phyloP scores from a whole-genome alignment of 1,140 invertebrate species.

The Anthonomus grandis region DNA sequence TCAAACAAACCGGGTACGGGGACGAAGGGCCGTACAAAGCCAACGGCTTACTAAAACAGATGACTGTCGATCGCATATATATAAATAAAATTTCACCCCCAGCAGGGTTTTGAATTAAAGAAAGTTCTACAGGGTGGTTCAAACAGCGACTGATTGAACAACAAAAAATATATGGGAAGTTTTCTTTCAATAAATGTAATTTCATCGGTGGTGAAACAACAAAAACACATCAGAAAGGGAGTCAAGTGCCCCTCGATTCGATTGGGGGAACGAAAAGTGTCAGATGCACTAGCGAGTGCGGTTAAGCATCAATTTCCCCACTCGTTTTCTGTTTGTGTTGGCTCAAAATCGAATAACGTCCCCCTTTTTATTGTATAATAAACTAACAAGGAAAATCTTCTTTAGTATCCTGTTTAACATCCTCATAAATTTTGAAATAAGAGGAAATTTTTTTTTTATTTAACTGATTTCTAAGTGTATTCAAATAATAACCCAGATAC shows the following conservation, averaged over 20 bases:
- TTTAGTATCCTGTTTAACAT: no score
- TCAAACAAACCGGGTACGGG: conserved; percentile 11
- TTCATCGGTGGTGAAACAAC: neutral
- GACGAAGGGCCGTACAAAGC: conserved; percentile 15
- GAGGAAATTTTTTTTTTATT: no score
- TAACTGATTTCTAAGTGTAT: no score
- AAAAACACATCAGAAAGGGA: neutral
- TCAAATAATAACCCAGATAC: no score
- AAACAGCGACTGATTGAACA: neutral
- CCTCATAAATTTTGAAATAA: no score
- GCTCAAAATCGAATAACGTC: neutral
- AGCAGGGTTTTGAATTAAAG: neutral
- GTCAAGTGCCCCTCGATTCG: neutral
- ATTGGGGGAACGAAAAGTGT: neutral
- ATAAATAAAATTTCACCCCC: conserved; percentile 17
- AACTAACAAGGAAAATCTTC: neutral
- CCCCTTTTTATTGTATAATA: neutral
- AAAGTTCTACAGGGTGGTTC: neutral
- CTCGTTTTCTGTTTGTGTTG: neutral
- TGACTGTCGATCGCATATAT: conserved; percentile 30
- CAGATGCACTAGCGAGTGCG: neutral
- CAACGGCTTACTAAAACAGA: conserved; percentile 34
- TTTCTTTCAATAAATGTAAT: no score
- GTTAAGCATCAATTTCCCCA: neutral
- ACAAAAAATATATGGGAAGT: no score